Evolutionary conservation across 2,797 vertebrate genomes (phyloP).

Genomic region (Poeciliopsis presidionis): DNA sequence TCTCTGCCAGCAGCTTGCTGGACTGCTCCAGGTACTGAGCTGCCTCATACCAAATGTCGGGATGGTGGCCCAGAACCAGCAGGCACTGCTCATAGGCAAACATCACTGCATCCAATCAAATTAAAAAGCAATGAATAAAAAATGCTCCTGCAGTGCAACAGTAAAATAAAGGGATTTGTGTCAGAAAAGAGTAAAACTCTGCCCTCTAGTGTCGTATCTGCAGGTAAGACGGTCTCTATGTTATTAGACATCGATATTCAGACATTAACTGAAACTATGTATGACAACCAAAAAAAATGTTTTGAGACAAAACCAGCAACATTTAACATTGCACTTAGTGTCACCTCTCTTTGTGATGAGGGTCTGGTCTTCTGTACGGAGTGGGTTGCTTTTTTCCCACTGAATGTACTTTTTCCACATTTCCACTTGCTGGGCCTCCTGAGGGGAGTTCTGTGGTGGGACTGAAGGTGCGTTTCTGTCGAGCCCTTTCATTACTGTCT

Average conservation of each 20-base stretch:
- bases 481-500: conserved; percentile 98
- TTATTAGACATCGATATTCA: too few relatives aligned
- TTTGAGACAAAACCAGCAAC: neutral
- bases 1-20: conserved; percentile 97
- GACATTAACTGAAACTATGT: neutral
- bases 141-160: neutral
- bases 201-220: conserved; percentile 41
- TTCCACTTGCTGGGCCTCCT: conserved; percentile 97
- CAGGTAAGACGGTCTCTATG: neutral
- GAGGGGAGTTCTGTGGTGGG: conserved; percentile 96
- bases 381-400: conserved; percentile 98
- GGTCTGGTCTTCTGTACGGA: conserved; percentile 97
- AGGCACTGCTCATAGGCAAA: conserved; percentile 99
- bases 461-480: conserved; percentile 98
- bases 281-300: neutral
- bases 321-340: neutral
- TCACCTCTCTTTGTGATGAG: conserved; percentile 99
- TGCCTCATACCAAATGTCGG: conserved; percentile 98
- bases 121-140: neutral
- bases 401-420: conserved; percentile 99
- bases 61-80: conserved; percentile 96
- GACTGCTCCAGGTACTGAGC: conserved; percentile 99
- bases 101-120: conserved; percentile 86
- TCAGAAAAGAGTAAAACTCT: neutral
- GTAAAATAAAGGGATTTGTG: neutral